Conservation (phyloP, 35 echinoderm and acorn worm genomes). For the Apostichopus californicus region DNA sequence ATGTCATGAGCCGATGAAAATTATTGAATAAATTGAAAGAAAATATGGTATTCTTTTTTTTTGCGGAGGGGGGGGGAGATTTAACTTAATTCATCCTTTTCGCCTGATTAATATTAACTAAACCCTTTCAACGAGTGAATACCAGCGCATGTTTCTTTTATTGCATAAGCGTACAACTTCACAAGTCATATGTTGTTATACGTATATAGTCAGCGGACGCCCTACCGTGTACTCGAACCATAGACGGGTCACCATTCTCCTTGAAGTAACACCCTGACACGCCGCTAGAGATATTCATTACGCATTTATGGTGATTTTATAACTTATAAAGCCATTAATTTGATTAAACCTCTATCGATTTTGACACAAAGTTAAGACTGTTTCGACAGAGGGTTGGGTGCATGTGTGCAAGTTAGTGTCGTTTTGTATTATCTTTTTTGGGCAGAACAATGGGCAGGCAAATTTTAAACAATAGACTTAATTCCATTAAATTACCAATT, state of each 20-base stretch:
- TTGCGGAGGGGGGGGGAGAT: neutral
- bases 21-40: neutral
- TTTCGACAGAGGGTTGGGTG: neutral
- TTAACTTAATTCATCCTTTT: conserved; percentile 17
- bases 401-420: neutral
- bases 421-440: neutral
- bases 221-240: conserved; percentile 19
- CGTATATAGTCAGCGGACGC: neutral
- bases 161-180: neutral
- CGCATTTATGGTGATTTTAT: conserved; percentile 46
- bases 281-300: conserved; percentile 35
- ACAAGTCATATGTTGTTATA: neutral
- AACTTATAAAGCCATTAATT: conserved; percentile 46
- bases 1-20: neutral
- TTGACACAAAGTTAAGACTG: conserved; percentile 17
- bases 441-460: neutral
- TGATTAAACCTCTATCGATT: conserved; percentile 38
- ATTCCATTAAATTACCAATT: conserved; percentile 20
- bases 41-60: neutral
- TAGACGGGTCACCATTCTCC: neutral
- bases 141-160: neutral
- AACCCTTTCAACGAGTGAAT: neutral
- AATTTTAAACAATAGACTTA: conserved; percentile 1
- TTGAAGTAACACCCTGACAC: conserved; percentile 31
- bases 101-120: conserved; percentile 7